Conservation (phyloP, 2,113 vertebrate species). For the Ifrita kowaldi region DNA sequence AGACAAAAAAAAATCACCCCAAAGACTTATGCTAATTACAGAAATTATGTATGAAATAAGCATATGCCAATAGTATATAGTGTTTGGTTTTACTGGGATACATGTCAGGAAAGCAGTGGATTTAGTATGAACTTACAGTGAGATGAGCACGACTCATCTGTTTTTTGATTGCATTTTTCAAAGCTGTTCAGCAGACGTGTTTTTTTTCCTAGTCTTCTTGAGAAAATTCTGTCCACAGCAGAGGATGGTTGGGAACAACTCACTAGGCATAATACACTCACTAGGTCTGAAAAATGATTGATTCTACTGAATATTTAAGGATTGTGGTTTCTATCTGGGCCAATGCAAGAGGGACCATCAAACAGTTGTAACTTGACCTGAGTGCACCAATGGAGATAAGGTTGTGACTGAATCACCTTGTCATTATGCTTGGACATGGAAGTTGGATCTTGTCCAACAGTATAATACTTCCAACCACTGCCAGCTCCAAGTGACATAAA, state of each 20-base stretch:
- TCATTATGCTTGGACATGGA: background rate
- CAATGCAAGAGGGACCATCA: rapidly evolving
- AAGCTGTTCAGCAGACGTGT: background rate
- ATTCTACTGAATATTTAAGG: background rate
- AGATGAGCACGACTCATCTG: background rate
- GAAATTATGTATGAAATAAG: background rate
- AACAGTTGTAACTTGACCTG: background rate
- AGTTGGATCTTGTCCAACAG: background rate
- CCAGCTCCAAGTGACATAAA: background rate
- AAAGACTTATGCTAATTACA: background rate
- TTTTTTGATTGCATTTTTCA: background rate
- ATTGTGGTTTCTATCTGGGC: background rate
- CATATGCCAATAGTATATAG: background rate
- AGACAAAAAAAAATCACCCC: background rate
- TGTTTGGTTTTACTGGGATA: background rate
- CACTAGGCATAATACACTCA: background rate
- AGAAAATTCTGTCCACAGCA: background rate
- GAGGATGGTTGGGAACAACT: background rate
- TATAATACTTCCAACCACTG: background rate
- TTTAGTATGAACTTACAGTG: background rate
- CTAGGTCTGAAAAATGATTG: background rate
- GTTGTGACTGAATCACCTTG: background rate
- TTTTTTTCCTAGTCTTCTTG: background rate
- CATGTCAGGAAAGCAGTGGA: background rate
- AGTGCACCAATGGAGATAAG: background rate